These are phyloP conservation scores for Syndactyla subalaris DNA, from an alignment of 2,797 vertebrate species.

Conservation along the genomic window DNA sequence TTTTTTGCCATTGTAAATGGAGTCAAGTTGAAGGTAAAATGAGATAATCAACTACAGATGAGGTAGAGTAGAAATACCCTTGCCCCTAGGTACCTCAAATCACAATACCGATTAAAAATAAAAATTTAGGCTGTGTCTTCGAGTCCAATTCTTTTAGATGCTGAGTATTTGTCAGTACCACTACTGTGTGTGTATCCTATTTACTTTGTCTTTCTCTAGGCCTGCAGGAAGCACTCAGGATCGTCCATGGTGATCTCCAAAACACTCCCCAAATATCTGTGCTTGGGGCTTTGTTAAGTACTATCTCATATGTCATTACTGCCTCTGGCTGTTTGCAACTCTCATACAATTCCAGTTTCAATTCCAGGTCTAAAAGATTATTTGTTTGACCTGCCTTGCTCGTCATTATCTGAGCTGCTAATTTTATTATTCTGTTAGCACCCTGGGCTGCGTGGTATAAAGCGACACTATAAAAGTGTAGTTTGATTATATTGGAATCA, in stretches of 20 bases:
- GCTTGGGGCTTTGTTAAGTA: constrained; percentile 20
- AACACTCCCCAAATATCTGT: constrained; percentile 16
- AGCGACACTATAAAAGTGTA: constrained; percentile 66
- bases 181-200: neutral
- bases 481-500: constrained; percentile 78
- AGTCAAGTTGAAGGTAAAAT: constrained; percentile 53
- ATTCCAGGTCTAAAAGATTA: constrained; percentile 32
- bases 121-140: constrained; percentile 16
- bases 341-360: constrained; percentile 46
- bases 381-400: constrained; percentile 73
- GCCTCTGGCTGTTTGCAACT: constrained; percentile 40
- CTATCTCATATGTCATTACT: constrained; percentile 14
- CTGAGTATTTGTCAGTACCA: neutral
- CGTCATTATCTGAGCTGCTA: constrained; percentile 74
- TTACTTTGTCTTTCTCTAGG: neutral
- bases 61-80: constrained; percentile 42
- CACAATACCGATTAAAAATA: constrained; percentile 8
- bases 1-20: constrained; percentile 45
- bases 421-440: constrained; percentile 78
- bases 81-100: constrained; percentile 24
- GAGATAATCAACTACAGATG: constrained; percentile 48
- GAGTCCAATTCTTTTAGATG: neutral
- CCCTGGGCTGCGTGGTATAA: constrained; percentile 67
- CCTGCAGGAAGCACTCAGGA: neutral
- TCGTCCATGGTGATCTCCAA: neutral